A percentile compares a stretch with the other conserved stretches of the same genome.
phyloP scores from a whole-genome alignment of 2,888 invertebrate species.

The Meloe dianella region DNA sequence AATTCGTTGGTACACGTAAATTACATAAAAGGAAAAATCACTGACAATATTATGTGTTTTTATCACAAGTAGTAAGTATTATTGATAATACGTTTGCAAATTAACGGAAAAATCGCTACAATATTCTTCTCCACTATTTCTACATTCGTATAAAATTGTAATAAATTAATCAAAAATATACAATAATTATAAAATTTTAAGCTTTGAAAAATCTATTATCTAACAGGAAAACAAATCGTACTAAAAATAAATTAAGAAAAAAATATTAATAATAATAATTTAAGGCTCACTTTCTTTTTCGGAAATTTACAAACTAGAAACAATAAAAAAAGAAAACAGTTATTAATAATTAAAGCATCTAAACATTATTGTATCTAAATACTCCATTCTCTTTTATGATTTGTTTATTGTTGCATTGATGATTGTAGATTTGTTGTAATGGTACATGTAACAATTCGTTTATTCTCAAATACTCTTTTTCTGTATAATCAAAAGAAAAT shows the following conservation, averaged over 20 bases:
- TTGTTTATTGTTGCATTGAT: conserved; percentile 18
- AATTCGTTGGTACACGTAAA: conserved; percentile 32
- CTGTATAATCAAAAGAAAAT: conserved; percentile 61
- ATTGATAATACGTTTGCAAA: conserved; percentile 14
- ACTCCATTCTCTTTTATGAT: conserved; percentile 45
- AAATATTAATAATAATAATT: too few relatives aligned
- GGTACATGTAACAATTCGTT: conserved; percentile 89
- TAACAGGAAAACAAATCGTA: conserved; percentile 16
- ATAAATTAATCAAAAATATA: conserved; percentile 41
- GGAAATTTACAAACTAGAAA: conserved; percentile 20
- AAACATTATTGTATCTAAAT: conserved; percentile 24
- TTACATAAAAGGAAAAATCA: conserved; percentile 17
- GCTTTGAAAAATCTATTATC: conserved; percentile 34
- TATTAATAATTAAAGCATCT: too few relatives aligned
- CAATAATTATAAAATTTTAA: conserved; percentile 40
- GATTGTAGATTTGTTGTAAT: conserved; percentile 76
- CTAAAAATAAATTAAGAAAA: conserved; percentile 31
- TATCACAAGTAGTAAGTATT: conserved; percentile 33
- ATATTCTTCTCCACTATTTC: conserved; percentile 15
- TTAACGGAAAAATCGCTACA: conserved; percentile 19
- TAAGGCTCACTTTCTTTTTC: conserved; percentile 38
- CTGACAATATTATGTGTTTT: conserved; percentile 21
- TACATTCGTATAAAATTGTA: conserved; percentile 41
- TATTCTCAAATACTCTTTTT: conserved; percentile 81
- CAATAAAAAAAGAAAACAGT: conserved; percentile 12